Evolutionary conservation across 2,888 invertebrate species (phyloP).

Genomic region (Dasypogon diadema): DNA sequence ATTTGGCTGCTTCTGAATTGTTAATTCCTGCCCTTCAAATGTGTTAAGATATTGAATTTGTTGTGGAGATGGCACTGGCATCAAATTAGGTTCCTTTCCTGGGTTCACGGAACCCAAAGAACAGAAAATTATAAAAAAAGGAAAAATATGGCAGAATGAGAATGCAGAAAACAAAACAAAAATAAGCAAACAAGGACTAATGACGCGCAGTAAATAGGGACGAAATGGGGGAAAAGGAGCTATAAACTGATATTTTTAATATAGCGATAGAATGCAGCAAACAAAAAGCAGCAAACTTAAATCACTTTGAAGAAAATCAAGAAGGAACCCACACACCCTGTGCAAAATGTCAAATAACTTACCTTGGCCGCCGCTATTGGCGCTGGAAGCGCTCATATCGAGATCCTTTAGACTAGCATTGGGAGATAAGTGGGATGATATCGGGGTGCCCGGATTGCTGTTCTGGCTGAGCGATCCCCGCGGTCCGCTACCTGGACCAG

Average conservation of each 20-base stretch:
- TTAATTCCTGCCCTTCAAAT: slow-evolving; percentile 95
- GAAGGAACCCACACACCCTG: neutral
- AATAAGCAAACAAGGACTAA: neutral
- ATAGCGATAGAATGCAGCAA: neutral
- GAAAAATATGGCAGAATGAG: slow-evolving; percentile 34
- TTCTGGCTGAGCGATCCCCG: slow-evolving; percentile 70
- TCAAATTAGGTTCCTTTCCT: slow-evolving; percentile 87
- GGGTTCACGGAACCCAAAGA: slow-evolving; percentile 56
- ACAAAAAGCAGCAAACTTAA: neutral
- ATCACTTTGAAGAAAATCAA: slow-evolving; percentile 12
- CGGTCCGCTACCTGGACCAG: slow-evolving; percentile 56
- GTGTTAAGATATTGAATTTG: slow-evolving; percentile 96
- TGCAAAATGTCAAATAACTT: neutral
- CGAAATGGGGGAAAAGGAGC: too few relatives aligned
- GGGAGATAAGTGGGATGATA: slow-evolving; percentile 75
- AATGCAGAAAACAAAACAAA: slow-evolving; percentile 7
- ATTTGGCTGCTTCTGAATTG: slow-evolving; percentile 96
- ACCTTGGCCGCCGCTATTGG: slow-evolving; percentile 57
- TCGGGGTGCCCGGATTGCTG: slow-evolving; percentile 80
- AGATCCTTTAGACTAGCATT: slow-evolving; percentile 69
- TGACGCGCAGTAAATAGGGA: neutral
- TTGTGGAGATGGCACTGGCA: slow-evolving; percentile 96
- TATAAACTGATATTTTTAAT: too few relatives aligned
- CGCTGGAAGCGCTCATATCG: slow-evolving; percentile 57
- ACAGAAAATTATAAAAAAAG: slow-evolving; percentile 38